Conservation (phyloP, 2,888 invertebrate genomes). For the Patella depressa region DNA sequence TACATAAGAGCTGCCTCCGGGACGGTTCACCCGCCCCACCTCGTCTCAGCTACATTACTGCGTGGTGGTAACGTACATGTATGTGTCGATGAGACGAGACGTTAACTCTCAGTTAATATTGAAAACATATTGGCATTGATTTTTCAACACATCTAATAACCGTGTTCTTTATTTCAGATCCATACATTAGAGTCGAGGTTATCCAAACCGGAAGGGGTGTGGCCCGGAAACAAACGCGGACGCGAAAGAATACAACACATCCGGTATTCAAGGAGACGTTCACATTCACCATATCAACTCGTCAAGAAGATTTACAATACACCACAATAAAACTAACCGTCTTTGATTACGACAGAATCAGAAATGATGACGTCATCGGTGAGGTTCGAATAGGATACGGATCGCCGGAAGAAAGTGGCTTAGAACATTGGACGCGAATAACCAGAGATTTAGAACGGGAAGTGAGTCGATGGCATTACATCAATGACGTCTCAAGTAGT, state of each 20-base stretch:
- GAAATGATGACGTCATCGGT: slow-evolving; percentile 71
- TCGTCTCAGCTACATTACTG: too few species aligned
- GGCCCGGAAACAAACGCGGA: slow-evolving; percentile 61
- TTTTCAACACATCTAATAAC: too few species aligned
- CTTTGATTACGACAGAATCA: slow-evolving; percentile 62
- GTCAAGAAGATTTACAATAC: slow-evolving; percentile 63
- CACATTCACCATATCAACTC: slow-evolving; percentile 61
- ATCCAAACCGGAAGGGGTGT: slow-evolving; percentile 60
- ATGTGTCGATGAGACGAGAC: too few species aligned
- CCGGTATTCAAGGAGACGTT: slow-evolving; percentile 58
- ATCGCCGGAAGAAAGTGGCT: slow-evolving; percentile 69
- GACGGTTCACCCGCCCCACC: too few species aligned
- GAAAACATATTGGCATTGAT: too few species aligned
- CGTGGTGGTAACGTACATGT: too few species aligned
- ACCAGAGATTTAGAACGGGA: slow-evolving; percentile 68
- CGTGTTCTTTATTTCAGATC: slow-evolving; percentile 62
- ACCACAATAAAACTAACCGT: slow-evolving; percentile 69
- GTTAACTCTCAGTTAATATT: too few species aligned
- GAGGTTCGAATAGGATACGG: slow-evolving; percentile 62
- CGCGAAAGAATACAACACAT: slow-evolving; percentile 52
- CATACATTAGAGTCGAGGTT: slow-evolving; percentile 71
- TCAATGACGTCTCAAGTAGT: slow-evolving; percentile 46
- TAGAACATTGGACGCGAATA: slow-evolving; percentile 70
- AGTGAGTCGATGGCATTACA: slow-evolving; percentile 63
- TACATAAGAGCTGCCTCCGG: too few species aligned